Evolutionary conservation across 2,113 vertebrate genomes (phyloP).

Genomic region (Ceyx melanurus): DNA sequence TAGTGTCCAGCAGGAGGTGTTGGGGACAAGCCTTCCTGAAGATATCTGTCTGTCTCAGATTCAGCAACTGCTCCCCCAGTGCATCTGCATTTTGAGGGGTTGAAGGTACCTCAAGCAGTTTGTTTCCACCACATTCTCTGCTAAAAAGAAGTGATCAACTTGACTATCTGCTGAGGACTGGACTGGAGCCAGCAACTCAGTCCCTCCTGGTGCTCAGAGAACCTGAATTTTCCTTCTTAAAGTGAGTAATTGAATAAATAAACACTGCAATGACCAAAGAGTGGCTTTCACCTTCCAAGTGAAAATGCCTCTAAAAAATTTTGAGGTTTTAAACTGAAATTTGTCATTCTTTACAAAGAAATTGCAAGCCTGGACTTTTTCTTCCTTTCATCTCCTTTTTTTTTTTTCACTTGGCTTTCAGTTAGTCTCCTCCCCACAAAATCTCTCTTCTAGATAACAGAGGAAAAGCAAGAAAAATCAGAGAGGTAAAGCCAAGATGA

Average conservation of each 20-base stretch:
- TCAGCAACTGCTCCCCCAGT: background rate
- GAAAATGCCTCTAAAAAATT: background rate
- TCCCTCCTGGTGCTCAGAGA: background rate
- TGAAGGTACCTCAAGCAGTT: background rate
- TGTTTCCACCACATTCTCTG: background rate
- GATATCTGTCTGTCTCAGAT: background rate
- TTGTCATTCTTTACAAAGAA: background rate
- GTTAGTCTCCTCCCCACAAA: background rate
- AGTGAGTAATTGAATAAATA: background rate
- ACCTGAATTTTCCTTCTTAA: background rate
- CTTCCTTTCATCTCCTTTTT: background rate
- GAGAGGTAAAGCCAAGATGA: background rate
- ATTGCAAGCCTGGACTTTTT: background rate
- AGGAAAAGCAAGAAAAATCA: background rate
- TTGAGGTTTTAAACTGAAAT: background rate
- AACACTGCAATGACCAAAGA: background rate
- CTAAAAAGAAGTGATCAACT: background rate
- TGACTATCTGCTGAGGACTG: background rate
- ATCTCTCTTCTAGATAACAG: background rate
- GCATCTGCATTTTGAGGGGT: background rate
- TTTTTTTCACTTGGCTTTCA: background rate
- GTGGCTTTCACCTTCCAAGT: background rate
- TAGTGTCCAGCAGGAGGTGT: too few relatives aligned
- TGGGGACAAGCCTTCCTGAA: background rate
- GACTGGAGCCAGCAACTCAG: background rate